Conservation (phyloP, 2,797 vertebrate species). For the Mycteria americana region DNA sequence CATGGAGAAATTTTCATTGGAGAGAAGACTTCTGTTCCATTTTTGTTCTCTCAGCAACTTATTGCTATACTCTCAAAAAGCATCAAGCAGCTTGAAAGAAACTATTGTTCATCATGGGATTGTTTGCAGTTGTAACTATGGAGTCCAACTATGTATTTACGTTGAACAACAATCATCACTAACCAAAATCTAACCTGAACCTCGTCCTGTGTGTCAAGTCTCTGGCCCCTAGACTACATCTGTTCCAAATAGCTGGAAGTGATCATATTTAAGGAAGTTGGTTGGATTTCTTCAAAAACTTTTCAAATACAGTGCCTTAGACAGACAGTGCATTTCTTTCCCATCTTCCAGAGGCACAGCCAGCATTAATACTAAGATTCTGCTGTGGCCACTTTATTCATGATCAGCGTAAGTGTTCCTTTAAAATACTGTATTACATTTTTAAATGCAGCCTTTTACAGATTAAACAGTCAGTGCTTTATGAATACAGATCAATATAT, state of each 20-base stretch:
- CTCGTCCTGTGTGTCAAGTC: neutral
- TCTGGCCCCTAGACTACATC: neutral
- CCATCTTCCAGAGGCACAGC: neutral
- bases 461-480: neutral
- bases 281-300: neutral
- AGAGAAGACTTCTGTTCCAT: neutral
- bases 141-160: constrained; percentile 5
- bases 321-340: neutral
- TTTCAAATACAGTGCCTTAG: neutral
- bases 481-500: neutral
- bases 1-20: neutral
- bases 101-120: neutral
- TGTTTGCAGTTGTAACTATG: constrained; percentile 23
- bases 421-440: neutral
- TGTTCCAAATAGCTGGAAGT: neutral
- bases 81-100: neutral
- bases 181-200: neutral
- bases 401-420: neutral
- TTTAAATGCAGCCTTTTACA: neutral
- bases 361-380: neutral
- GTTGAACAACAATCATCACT: neutral
- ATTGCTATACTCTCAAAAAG: neutral
- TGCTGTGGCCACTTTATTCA: neutral
- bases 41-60: neutral
- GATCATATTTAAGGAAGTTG: neutral